Evolutionary conservation across 1,140 invertebrate genomes (phyloP), one percentile per base, ranked within the genome.

Genomic region (Leptinotarsa texana): DNA sequence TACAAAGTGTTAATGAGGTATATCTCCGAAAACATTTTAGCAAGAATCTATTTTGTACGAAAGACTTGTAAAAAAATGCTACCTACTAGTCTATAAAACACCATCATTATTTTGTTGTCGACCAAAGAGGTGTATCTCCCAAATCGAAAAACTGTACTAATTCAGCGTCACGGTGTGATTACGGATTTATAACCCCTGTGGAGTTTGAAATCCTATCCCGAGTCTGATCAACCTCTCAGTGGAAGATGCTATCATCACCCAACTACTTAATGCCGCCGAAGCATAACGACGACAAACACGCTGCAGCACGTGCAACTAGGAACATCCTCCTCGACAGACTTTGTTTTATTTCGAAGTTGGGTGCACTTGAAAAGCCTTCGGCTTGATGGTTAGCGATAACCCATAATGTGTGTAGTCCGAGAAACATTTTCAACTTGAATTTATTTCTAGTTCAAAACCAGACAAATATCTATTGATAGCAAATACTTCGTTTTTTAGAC

Each of bases 221-320:
- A 57, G 51, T 6, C 51, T 57, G n/a, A 57, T 57, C 51, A 18
- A 57, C 17, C 15, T n/a, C 51, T 42, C 33, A 42, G 33, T 42
- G 3, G 51, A 57, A 57, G 51, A 57, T 57, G 51, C 17, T 33
- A 27, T 27, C n/a, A 57, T 57, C 51, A n/a, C n/a, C 2, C 3
- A 57, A 57, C 51, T 57, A 4, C 51, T 57, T 57, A 57, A 17
- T 66, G 27, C 63, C 63, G 27, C 21, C 24, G 27, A 33, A 66
- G 63, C 63, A 66, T 15, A 66, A 66, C 63, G 27, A 24, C 27
- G 22, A 66, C 63, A 66, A 24, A 66, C 24, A 24, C 21, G 21
- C 51, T 15, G 3, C 63, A 66, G 63, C 63, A 66, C 63, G 63
- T 66, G 63, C 63, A 66, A 33, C 63, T 5, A 33, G 63, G 63